Evolutionary conservation across 2,888 invertebrate species (phyloP).

Genomic region (Apamea epomidion): DNA sequence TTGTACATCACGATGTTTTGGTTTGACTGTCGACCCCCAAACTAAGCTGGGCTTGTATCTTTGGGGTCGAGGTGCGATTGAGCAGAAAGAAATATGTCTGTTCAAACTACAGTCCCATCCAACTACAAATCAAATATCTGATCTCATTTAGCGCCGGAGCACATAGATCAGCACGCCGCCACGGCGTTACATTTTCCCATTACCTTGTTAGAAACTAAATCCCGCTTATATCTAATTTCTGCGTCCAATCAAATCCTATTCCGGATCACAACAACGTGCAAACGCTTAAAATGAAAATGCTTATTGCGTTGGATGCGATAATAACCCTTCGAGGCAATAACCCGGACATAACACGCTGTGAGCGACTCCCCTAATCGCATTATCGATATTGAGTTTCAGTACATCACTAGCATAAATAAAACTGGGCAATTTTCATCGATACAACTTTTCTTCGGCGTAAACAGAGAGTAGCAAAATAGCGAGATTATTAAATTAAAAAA

Average conservation of each 20-base stretch:
- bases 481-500: not conserved
- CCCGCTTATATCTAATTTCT: conserved; percentile 42
- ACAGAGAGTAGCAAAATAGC: not conserved
- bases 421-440: conserved; percentile 27
- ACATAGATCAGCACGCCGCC: not conserved
- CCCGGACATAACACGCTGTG: conserved; percentile 47
- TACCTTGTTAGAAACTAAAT: conserved; percentile 44
- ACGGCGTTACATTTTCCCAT: conserved; percentile 26
- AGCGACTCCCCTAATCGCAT: conserved; percentile 59
- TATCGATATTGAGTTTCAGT: conserved; percentile 59
- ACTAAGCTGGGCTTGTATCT: not conserved
- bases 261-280: conserved; percentile 56
- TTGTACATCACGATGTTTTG: not conserved
- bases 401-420: conserved; percentile 50
- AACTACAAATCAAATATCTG: not conserved
- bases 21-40: not conserved
- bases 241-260: conserved; percentile 55
- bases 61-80: not conserved
- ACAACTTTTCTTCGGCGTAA: conserved; percentile 1
- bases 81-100: not conserved
- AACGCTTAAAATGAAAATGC: conserved; percentile 60
- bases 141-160: not conserved
- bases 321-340: conserved; percentile 58
- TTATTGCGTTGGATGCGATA: conserved; percentile 56
- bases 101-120: not conserved